Base-by-base conservation (phyloP, 2,797 vertebrate genomes). In the Galaxias olidus region DNA sequence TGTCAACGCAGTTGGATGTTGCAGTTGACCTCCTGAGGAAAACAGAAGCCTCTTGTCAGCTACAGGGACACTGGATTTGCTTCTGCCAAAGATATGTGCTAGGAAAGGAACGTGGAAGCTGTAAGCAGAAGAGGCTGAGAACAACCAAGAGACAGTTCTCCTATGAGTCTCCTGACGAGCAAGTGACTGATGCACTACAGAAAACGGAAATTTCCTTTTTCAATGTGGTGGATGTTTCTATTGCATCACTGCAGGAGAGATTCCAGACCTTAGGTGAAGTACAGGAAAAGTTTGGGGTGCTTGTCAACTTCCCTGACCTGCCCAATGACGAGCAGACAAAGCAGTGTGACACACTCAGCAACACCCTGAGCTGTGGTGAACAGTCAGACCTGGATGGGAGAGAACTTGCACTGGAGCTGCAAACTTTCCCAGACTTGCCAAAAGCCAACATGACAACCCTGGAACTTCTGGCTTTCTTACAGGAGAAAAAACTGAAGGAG, bases 71-170 rank as follows among this genome's bases (percentile, higher is more conserved):
- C 30, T 13, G 55, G 55, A 43, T 58, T 58, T 52, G 50, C 50
- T n/a, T 17, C 50, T 52, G 50, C 50, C 13, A 14, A 52, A n/a
- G 13, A 61, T 10, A 10, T 52, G 4, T 52, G 17, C 50, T 17
- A 52, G 6, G 7, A 18, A n/a, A 64, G 63, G 54, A 70, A 64
- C 20, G 48, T 47, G 9, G 60, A 70, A 10, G 51, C 68, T 49
- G 61, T 64, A 64, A 63, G 42, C 48, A 69, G 18, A 63, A 63
- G 46, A 9, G 52, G 13, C 6, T 69, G 10, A 30, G 40, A 13
- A 50, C 17, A 13, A 70, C 61, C 42, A 70, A 64, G 46, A 58
- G 68, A 42, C 68, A 64, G 13, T 70, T 64, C 53, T 41, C 58
- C 59, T 68, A 68, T 56, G 44, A 68, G 59, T 58, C n/a, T n/a